These are phyloP conservation scores for Galeruca laticollis DNA, from an alignment of 2,888 invertebrate genomes.

Conservation along the genomic window DNA sequence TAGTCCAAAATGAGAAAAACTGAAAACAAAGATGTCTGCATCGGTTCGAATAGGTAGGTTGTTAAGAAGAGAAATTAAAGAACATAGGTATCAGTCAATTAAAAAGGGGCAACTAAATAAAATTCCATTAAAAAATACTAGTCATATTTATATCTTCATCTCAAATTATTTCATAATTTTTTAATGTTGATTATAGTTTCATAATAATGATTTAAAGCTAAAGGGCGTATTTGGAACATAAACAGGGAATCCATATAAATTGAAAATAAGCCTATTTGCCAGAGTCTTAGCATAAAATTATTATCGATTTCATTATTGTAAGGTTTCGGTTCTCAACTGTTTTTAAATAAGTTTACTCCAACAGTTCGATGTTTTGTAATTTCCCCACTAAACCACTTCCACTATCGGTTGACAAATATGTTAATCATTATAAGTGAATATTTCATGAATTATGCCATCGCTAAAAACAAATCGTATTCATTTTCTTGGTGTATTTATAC, in stretches of 20 bases:
- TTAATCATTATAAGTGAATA: background rate
- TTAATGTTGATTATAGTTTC: too few relatives aligned
- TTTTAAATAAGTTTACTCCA: background rate
- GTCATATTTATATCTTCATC: too few relatives aligned
- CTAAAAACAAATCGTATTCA: background rate
- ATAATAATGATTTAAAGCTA: too few relatives aligned
- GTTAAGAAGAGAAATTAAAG: too few relatives aligned
- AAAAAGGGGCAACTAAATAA: too few relatives aligned
- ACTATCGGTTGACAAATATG: background rate
- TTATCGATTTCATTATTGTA: background rate
- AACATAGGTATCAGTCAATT: too few relatives aligned
- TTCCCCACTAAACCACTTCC: background rate
- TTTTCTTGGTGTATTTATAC: background rate
- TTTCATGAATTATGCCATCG: background rate
- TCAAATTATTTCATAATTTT: too few relatives aligned
- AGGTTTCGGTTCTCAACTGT: constrained; percentile 1
- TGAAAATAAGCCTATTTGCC: background rate
- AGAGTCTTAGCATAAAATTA: background rate
- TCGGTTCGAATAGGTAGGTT: too few relatives aligned
- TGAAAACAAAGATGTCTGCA: too few relatives aligned
- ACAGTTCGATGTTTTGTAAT: background rate
- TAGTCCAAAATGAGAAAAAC: too few relatives aligned
- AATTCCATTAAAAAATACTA: too few relatives aligned
- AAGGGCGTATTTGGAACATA: too few relatives aligned
- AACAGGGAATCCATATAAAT: background rate